phyloP scores from a whole-genome alignment of 1,140 invertebrate genomes.

The Episyrphus balteatus region DNA sequence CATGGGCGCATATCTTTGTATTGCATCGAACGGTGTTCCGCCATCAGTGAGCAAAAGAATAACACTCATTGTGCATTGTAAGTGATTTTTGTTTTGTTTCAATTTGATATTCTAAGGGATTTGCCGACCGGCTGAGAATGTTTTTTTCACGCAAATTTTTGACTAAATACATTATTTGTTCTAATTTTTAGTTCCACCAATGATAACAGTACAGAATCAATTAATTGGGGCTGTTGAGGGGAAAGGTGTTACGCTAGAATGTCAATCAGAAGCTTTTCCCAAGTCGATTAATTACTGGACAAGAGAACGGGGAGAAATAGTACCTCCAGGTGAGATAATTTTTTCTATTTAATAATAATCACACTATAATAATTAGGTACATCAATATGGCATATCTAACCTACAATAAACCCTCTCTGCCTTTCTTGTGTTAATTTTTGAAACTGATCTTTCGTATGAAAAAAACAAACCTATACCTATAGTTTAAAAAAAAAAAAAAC shows the following conservation, averaged over 20 bases:
- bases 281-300: slow-evolving; percentile 82
- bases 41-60: slow-evolving; percentile 81
- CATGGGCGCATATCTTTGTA: slow-evolving; percentile 82
- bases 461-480: too few species aligned
- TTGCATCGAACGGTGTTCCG: slow-evolving; percentile 76
- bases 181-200: slow-evolving; percentile 57
- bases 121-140: too few species aligned
- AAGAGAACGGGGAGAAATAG: slow-evolving; percentile 62
- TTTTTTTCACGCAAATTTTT: background rate
- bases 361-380: background rate
- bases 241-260: slow-evolving; percentile 64
- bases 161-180: background rate
- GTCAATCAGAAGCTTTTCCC: slow-evolving; percentile 74
- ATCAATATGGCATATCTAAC: too few species aligned
- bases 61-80: slow-evolving; percentile 77
- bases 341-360: background rate
- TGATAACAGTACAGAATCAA: slow-evolving; percentile 71
- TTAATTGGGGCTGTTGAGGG: slow-evolving; percentile 64
- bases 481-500: too few species aligned
- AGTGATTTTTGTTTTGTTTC: slow-evolving; percentile 30
- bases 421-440: too few species aligned
- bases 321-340: slow-evolving; percentile 56
- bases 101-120: background rate
- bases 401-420: too few species aligned
- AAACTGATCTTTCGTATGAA: too few species aligned